phyloP scores from a whole-genome alignment of 2,888 invertebrate species.

The Thalpophila matura region DNA sequence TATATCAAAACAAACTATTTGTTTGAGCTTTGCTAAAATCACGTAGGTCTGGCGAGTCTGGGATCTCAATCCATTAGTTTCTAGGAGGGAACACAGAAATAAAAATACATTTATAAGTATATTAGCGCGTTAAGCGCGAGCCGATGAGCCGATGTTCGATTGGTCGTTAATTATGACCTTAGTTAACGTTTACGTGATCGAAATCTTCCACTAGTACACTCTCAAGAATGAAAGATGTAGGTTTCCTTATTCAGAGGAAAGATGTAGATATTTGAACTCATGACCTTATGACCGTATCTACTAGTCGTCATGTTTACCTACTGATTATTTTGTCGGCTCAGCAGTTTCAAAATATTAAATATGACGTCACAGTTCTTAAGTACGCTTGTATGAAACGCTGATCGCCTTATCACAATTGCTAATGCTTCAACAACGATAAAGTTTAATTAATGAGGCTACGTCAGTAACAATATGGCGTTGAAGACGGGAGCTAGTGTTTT shows the following conservation, averaged over 20 bases:
- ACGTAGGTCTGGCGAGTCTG: no score
- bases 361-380: constrained; percentile 17
- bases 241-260: no score
- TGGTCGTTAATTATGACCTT: no score
- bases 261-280: constrained; percentile 22
- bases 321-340: not conserved
- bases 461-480: constrained; percentile 83
- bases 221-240: constrained; percentile 1
- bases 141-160: no score
- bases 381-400: constrained; percentile 57
- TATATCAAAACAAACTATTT: no score
- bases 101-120: no score
- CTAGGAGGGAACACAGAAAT: no score
- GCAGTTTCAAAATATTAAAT: constrained; percentile 25
- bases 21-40: no score
- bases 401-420: constrained; percentile 80
- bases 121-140: no score
- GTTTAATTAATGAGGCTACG: constrained; percentile 55
- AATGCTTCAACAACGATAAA: constrained; percentile 71
- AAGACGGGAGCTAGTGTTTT: constrained; percentile 79
- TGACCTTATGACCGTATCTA: constrained; percentile 21
- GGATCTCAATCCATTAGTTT: no score
- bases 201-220: no score
- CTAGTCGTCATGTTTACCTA: constrained; percentile 20
- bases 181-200: no score